A percentile compares a stretch with the other conserved stretches of the same genome.
phyloP scores from a whole-genome alignment of 2,888 invertebrate genomes.

The Sminthurides aquaticus region DNA sequence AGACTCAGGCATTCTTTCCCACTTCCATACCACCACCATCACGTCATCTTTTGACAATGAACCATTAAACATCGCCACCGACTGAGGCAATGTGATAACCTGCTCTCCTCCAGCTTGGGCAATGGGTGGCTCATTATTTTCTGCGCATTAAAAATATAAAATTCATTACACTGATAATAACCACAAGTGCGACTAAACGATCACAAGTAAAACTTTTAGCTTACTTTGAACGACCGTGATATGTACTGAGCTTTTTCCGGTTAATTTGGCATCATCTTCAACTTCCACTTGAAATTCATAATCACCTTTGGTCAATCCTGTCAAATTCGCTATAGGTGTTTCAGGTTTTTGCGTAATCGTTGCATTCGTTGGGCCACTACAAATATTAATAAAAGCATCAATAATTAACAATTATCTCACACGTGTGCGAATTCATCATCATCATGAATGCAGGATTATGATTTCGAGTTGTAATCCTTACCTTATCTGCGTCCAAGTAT shows the following conservation, averaged over 20 bases:
- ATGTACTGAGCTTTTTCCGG: conserved; percentile 61
- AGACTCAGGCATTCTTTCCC: conserved; percentile 67
- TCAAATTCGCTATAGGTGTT: conserved; percentile 64
- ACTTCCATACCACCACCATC: conserved; percentile 71
- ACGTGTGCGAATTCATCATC: neutral
- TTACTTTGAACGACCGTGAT: conserved; percentile 79
- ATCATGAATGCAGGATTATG: conserved; percentile 11
- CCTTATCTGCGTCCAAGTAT: conserved; percentile 74
- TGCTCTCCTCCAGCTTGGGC: conserved; percentile 53
- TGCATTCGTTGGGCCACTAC: conserved; percentile 53
- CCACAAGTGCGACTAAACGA: neutral
- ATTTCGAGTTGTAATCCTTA: conserved; percentile 46
- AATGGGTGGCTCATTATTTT: conserved; percentile 77
- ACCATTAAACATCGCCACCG: conserved; percentile 71
- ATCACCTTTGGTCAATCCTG: conserved; percentile 71
- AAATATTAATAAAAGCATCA: conserved; percentile 16
- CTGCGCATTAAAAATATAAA: conserved; percentile 49
- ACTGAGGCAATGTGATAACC: conserved; percentile 74
- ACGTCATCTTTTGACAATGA: conserved; percentile 72
- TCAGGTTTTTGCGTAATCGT: conserved; percentile 49
- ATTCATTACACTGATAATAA: neutral
- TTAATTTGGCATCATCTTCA: conserved; percentile 73
- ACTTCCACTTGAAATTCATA: conserved; percentile 76
- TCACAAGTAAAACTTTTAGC: conserved; percentile 45
- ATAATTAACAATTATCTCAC: conserved; percentile 2